Evolutionary conservation across 2,888 invertebrate species (phyloP).

Genomic region (Cataglyphis rosenhaueri): DNA sequence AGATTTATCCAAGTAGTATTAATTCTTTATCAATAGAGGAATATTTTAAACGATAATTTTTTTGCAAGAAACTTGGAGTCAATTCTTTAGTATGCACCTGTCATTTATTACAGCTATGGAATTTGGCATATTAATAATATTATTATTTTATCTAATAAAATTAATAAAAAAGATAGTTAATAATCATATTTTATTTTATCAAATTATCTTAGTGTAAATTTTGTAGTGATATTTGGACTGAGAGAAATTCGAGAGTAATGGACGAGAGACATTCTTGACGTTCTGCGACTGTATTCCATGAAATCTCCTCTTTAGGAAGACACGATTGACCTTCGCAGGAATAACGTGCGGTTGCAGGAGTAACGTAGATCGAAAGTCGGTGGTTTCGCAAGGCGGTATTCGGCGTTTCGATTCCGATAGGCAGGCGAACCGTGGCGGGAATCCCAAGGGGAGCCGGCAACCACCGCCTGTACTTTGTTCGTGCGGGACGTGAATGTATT

Average conservation of each 20-base stretch:
- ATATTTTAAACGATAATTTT: background rate
- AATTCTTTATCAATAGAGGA: background rate
- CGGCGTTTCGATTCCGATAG: constrained; percentile 51
- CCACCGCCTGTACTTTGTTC: constrained; percentile 52
- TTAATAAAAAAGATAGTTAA: too few relatives aligned
- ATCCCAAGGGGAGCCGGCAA: constrained; percentile 42
- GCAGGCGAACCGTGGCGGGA: background rate
- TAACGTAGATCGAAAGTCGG: constrained; percentile 26
- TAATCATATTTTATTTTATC: too few relatives aligned
- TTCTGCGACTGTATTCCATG: constrained; percentile 7
- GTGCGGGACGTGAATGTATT: constrained; percentile 45
- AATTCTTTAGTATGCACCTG: background rate
- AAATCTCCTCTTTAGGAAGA: background rate
- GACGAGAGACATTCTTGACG: background rate
- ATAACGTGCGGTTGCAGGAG: constrained; percentile 27
- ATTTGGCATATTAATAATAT: background rate
- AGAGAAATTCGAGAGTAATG: background rate
- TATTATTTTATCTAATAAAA: background rate
- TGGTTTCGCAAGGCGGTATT: constrained; percentile 33
- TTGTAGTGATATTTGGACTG: background rate
- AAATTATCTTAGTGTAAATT: background rate
- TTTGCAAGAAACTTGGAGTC: background rate
- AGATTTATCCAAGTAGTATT: constrained; percentile 6
- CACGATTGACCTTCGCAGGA: constrained; percentile 21
- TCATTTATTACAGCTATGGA: too few relatives aligned